These are phyloP conservation scores for Panzeria rudis DNA, from an alignment of 2,888 invertebrate genomes.

Conservation along the genomic window DNA sequence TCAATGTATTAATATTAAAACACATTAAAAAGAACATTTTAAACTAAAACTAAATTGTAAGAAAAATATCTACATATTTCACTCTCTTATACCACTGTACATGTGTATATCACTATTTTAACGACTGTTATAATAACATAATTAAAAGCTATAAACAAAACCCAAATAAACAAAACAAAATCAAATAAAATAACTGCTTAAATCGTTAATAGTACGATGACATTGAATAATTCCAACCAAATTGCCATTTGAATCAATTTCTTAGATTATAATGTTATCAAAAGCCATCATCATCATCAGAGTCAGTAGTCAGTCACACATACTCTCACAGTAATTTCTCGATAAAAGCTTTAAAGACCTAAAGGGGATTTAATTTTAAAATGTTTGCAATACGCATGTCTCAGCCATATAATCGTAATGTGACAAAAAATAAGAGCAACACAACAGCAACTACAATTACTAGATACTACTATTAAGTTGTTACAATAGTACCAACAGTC, in stretches of 20 bases:
- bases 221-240: constrained; percentile 74
- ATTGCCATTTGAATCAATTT: constrained; percentile 76
- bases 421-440: constrained; percentile 17
- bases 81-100: neutral
- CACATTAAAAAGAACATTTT: too few relatives aligned
- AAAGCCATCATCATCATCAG: constrained; percentile 59
- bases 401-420: constrained; percentile 18
- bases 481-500: constrained; percentile 53
- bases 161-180: constrained; percentile 31
- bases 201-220: constrained; percentile 68
- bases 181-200: constrained; percentile 38
- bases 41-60: too few relatives aligned
- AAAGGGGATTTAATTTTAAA: constrained; percentile 26
- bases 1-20: too few relatives aligned
- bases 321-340: constrained; percentile 13
- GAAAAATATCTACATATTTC: neutral
- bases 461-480: constrained; percentile 40
- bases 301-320: neutral
- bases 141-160: constrained; percentile 51
- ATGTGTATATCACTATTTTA: constrained; percentile 1
- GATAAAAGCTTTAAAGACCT: constrained; percentile 24
- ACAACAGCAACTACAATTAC: neutral
- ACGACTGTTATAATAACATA: constrained; percentile 49
- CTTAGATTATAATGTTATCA: constrained; percentile 75
- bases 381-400: constrained; percentile 65